Base-by-base conservation (phyloP, 2,888 invertebrate genomes). In the Ophion slaviceki region DNA sequence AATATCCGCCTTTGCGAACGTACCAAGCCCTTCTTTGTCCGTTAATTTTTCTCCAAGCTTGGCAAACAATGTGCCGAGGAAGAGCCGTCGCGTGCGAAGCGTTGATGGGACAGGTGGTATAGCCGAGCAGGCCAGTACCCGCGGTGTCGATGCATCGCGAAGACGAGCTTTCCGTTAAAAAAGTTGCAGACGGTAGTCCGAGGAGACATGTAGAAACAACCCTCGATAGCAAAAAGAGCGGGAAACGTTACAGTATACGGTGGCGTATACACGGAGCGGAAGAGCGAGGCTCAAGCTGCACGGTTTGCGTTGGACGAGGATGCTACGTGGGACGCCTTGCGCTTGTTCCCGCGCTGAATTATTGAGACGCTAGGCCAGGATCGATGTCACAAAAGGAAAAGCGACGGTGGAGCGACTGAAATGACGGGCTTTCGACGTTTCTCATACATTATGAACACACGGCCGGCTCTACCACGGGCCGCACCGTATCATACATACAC, bases 321-420 rank as follows among this genome's bases (percentile, higher is more conserved):
- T 59, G 57, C 59, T 81, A 53, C 72, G 80, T 77, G 82, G 83
- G 84, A 90, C 92, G 92, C 92, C 92, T 93, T 92, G 92, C 91
- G 92, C 88, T 83, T 89, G 92, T 92, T 93, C 92, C 93, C 92
- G 92, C 92, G 89, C 86, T 93, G 93, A 93, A 93, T 93, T 93
- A 93, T 93, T 93, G 92, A 93, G 93, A 92, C 90, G 86, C 91
- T 89, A 90, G 81, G 81, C 84, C 87, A 92, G 92, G 93, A 93
- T 93, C 93, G 93, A 93, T 93, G 93, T 93, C 92, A 92, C 93
- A 92, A 92, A 93, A 93, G 91, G 92, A 93, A 81, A 93, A 93
- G 90, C 92, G 91, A 90, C 89, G 84, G 85, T 72, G 84, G 89
- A 92, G 90, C 91, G 92, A 91, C 91, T 92, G 92, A 92, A 93